Conservation (phyloP, 2,888 invertebrate species). For the Lepidochitona cinerea region DNA sequence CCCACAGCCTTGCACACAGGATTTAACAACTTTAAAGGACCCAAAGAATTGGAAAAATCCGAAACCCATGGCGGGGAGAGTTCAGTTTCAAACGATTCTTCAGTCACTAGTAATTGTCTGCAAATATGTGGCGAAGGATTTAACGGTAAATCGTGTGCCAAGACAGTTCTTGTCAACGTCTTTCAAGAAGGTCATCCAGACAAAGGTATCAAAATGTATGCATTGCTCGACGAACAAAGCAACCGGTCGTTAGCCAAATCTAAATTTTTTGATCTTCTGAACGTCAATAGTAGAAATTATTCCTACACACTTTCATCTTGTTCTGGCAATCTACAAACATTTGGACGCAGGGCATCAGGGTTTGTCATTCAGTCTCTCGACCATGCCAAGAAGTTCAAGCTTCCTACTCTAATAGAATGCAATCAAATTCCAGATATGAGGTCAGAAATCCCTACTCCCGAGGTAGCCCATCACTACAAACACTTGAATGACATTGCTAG, state of each 20-base stretch:
- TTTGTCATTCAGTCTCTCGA: conserved; percentile 18
- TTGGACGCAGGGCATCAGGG: conserved; percentile 11
- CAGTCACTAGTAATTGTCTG: no score
- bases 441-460: conserved; percentile 24
- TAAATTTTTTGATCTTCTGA: conserved; percentile 15
- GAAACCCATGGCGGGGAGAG: no score
- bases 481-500: conserved; percentile 18
- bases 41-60: no score
- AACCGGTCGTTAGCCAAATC: no score
- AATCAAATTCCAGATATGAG: conserved; percentile 17
- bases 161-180: not conserved
- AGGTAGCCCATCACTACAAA: conserved; percentile 15
- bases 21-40: not conserved
- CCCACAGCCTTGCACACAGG: not conserved
- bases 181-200: not conserved
- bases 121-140: not conserved
- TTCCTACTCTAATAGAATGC: conserved; percentile 26
- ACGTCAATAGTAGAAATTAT: no score
- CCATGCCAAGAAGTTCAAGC: not conserved
- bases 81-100: no score
- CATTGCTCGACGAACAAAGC: no score
- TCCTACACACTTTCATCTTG: no score
- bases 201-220: no score
- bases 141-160: not conserved
- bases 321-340: conserved; percentile 15